These are phyloP conservation scores for Megaceryle alcyon DNA, from an alignment of 2,797 vertebrate species.

Conservation along the genomic window DNA sequence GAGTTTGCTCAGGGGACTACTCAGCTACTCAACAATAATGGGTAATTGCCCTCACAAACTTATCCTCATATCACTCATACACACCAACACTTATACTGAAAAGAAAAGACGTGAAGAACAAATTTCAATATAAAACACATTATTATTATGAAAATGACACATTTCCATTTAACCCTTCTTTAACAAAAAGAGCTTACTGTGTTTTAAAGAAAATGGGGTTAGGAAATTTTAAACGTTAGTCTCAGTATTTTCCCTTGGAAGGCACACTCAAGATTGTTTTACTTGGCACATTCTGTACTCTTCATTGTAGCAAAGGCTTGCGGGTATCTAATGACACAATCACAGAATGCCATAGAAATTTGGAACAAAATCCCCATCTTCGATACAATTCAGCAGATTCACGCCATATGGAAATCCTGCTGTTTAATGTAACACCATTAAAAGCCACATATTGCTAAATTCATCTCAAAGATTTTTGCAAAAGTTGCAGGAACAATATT, in stretches of 20 bases:
- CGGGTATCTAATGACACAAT: slow-evolving; percentile 75
- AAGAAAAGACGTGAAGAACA: slow-evolving; percentile 69
- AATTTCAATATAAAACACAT: slow-evolving; percentile 71
- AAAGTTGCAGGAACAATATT: slow-evolving; percentile 76
- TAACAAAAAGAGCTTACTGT: neutral
- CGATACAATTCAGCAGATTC: slow-evolving; percentile 74
- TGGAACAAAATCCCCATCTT: slow-evolving; percentile 74
- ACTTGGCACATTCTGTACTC: slow-evolving; percentile 70
- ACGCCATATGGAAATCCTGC: slow-evolving; percentile 77
- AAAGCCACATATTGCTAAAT: slow-evolving; percentile 76
- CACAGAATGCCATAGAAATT: slow-evolving; percentile 76
- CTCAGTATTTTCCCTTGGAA: slow-evolving; percentile 69
- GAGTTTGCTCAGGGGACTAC: slow-evolving; percentile 78
- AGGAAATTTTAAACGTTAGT: slow-evolving; percentile 31
- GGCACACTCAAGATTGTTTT: slow-evolving; percentile 66
- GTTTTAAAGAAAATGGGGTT: slow-evolving; percentile 9
- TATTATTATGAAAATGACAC: slow-evolving; percentile 73
- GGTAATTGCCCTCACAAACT: slow-evolving; percentile 78
- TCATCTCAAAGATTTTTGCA: slow-evolving; percentile 73
- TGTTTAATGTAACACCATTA: slow-evolving; percentile 77
- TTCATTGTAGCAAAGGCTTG: slow-evolving; percentile 72
- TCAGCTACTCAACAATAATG: slow-evolving; percentile 79
- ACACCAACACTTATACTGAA: slow-evolving; percentile 73
- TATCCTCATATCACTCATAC: slow-evolving; percentile 76
- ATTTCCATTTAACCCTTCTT: slow-evolving; percentile 70